phyloP scores from a whole-genome alignment of 1,140 invertebrate species.

The Cephus cinctus region DNA sequence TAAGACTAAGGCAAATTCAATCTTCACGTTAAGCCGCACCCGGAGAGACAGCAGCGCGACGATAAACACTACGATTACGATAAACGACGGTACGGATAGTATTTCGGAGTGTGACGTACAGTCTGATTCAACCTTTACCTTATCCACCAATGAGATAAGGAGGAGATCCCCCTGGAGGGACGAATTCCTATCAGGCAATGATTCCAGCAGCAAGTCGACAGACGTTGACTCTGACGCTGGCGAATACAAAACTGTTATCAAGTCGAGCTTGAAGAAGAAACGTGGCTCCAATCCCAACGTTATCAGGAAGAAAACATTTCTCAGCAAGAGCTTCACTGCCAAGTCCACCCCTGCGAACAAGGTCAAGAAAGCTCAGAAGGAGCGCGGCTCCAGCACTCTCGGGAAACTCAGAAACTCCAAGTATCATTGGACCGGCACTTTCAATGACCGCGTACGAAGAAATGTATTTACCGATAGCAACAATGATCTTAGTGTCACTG shows the following conservation, averaged over 20 bases:
- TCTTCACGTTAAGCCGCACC: slow-evolving; percentile 21
- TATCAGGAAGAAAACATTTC: neutral
- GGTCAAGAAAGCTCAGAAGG: neutral
- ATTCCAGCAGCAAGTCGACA: neutral
- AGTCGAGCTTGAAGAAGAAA: neutral
- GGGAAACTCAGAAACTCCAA: neutral
- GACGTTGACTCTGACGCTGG: neutral
- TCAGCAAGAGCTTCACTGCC: neutral
- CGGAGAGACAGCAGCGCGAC: slow-evolving; percentile 14
- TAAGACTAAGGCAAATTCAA: slow-evolving; percentile 29
- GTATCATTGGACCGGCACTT: slow-evolving; percentile 1
- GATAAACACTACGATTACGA: slow-evolving; percentile 8
- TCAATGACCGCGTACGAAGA: neutral
- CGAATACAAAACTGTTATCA: neutral
- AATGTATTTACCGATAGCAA: neutral
- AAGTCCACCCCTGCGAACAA: neutral
- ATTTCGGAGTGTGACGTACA: neutral
- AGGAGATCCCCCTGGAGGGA: neutral
- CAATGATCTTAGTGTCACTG: neutral
- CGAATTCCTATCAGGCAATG: neutral
- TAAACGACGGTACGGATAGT: slow-evolving; percentile 9
- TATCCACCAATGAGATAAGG: neutral
- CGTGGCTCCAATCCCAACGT: neutral
- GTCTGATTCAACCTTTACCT: neutral
- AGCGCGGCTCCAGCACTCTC: neutral